These are phyloP conservation scores for Dicaeum eximium DNA, from an alignment of 2,113 vertebrate species.

Conservation along the genomic window DNA sequence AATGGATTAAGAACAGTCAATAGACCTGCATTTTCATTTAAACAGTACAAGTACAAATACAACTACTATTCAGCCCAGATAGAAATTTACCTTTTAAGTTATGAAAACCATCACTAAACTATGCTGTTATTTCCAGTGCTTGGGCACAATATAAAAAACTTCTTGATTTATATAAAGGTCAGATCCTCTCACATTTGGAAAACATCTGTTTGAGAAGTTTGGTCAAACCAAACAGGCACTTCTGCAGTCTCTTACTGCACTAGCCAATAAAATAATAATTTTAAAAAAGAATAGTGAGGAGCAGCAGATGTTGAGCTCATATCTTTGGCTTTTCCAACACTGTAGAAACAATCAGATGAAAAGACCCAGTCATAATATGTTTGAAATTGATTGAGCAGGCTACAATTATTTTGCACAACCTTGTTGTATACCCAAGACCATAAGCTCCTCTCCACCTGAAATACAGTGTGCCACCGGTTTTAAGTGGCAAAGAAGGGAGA, in stretches of 20 bases:
- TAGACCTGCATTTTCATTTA: neutral
- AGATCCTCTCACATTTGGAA: constrained; percentile 55
- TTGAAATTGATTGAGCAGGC: neutral
- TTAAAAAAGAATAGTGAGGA: neutral
- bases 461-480: neutral
- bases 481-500: neutral
- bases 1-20: neutral
- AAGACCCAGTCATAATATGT: neutral
- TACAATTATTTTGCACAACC: neutral
- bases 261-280: neutral
- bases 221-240: neutral
- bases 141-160: constrained; percentile 52
- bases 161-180: constrained; percentile 62
- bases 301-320: neutral
- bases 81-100: constrained; percentile 37
- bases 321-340: neutral
- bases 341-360: neutral
- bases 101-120: neutral
- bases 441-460: neutral
- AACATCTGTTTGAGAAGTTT: constrained; percentile 53
- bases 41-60: constrained; percentile 12
- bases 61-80: neutral
- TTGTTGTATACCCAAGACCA: neutral
- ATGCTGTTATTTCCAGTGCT: constrained; percentile 20
- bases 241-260: neutral